Evolutionary conservation across 2,797 vertebrate species (phyloP), one percentile per base, ranked within the genome.

Genomic region (Argya squamiceps): DNA sequence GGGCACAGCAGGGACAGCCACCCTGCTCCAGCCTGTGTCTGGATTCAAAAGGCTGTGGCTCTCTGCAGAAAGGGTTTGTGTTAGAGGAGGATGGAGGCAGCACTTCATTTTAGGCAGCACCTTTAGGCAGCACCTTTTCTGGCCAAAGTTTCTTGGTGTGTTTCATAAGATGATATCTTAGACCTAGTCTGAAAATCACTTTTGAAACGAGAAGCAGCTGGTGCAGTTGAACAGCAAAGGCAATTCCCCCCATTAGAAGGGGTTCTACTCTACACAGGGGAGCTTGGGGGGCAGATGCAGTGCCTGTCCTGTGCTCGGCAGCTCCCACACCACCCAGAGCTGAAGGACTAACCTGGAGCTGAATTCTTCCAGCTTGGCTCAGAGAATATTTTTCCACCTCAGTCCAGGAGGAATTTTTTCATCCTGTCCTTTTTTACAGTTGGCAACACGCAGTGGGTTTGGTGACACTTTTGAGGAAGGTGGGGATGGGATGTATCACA

Each of bases 111-210:
- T 39, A 52, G 52, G 37, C 44, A 29, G 37, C 11, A 37, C 37
- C 37, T 37, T 37, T 37, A 52, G 69, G 46, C 55, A 76, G 30
- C 10, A 14, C 22, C 11, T 88, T 82, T 69, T 62, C 62, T 41
- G 60, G 32, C 11, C 10, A 3, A 53, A 71, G 23, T 32, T 52
- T 56, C 21, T 71, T 6, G 6, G 10, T 2, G 2, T 2, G 0
- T 65, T 91, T 90, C 59, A 63, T 39, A 19, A 29, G 21, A 6
- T 10, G n/a, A 6, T 65, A 6, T n/a, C 34, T 55, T 30, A 55
- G 34, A 27, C 8, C 6, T 12, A 8, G 17, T 49, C 34, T 80
- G 76, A 37, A 79, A 84, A 43, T 44, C 11, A 2, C 27, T 53
- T 73, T 46, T 22, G 7, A 30, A 19, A 10, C 21, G 10, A 5